These are phyloP conservation scores for Percopsis transmontana DNA, from an alignment of 2,113 vertebrate species.

Conservation along the genomic window DNA sequence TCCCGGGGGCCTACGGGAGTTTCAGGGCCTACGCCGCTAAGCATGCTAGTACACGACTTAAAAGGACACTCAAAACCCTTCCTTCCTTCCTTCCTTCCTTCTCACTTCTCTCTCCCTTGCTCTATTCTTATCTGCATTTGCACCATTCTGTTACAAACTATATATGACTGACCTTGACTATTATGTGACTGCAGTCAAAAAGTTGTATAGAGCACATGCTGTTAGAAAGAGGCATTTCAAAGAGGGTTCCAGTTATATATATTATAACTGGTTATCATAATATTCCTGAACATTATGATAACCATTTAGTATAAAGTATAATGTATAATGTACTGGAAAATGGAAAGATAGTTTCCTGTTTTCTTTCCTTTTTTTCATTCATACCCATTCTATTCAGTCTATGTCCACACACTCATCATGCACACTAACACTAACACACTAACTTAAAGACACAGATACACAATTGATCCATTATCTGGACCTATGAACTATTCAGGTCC, in stretches of 20 bases:
- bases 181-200: conserved; percentile 37
- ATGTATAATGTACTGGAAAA: too few species aligned
- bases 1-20: conserved; percentile 56
- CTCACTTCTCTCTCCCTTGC: conserved; percentile 35
- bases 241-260: too few species aligned
- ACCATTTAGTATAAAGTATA: too few species aligned
- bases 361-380: conserved; percentile 11
- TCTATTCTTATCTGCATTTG: conserved; percentile 6
- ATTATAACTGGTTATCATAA: too few species aligned
- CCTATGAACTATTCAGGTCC: conserved; percentile 21
- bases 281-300: too few species aligned
- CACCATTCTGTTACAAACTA: conserved; percentile 26
- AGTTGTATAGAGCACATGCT: too few species aligned
- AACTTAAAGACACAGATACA: conserved; percentile 20
- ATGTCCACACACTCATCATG: not conserved
- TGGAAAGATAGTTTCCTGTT: too few species aligned
- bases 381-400: not conserved
- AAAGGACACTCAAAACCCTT: conserved; percentile 67
- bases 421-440: conserved; percentile 5
- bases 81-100: conserved; percentile 47
- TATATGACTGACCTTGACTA: conserved; percentile 40
- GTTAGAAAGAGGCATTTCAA: too few species aligned
- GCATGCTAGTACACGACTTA: conserved; percentile 67
- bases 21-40: conserved; percentile 58
- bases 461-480: not conserved